phyloP scores from a whole-genome alignment of 2,113 vertebrate species.

The Dipodomys stephensi region DNA sequence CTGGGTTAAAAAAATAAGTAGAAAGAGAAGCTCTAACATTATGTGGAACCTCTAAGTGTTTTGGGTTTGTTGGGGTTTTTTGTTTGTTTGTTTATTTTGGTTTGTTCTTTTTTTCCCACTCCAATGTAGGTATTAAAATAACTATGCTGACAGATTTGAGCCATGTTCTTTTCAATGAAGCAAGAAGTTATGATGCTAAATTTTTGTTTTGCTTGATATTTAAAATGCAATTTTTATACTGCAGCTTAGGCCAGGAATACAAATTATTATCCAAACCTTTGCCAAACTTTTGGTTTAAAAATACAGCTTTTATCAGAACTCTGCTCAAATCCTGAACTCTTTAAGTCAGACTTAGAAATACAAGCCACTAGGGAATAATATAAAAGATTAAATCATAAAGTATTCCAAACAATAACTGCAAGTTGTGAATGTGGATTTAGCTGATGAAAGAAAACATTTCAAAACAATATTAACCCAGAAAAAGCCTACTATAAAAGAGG shows the following conservation, averaged over 20 bases:
- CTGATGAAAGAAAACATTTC: not conserved
- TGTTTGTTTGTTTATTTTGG: too few relatives aligned
- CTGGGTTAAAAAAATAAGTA: not conserved
- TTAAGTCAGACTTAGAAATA: not conserved
- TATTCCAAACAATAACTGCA: not conserved
- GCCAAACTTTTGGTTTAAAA: slow-evolving; percentile 1
- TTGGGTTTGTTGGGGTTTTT: not conserved
- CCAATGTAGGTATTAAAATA: slow-evolving; percentile 2
- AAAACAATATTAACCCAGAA: not conserved
- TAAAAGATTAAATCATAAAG: not conserved
- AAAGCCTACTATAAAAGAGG: not conserved
- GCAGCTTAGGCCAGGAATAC: not conserved
- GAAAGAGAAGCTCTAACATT: not conserved
- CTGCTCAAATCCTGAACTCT: not conserved
- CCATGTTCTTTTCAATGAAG: not conserved
- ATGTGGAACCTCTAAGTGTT: not conserved
- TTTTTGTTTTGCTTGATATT: not conserved
- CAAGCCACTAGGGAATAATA: not conserved
- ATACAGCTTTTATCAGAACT: not conserved
- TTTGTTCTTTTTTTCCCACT: not conserved
- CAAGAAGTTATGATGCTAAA: not conserved
- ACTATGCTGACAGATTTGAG: not conserved
- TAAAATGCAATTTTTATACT: not conserved
- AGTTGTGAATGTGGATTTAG: not conserved
- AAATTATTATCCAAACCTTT: not conserved